Conservation (phyloP, 2,888 invertebrate species). For the Sinelater perroti region DNA sequence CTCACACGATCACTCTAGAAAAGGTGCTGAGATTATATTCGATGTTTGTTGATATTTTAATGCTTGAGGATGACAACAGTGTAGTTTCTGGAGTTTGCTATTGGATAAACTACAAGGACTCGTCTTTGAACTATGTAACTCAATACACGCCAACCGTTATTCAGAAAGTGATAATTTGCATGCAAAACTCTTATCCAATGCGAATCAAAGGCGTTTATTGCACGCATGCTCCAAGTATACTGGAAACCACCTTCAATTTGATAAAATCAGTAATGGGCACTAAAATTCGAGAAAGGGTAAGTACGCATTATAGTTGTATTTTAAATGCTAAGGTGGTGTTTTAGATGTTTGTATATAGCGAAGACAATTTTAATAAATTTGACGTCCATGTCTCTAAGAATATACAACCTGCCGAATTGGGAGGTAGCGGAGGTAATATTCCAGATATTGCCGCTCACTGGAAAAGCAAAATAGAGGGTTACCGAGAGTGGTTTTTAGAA, state of each 20-base stretch:
- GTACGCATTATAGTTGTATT: too few species aligned
- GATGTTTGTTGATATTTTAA: too few species aligned
- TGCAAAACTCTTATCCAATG: slow-evolving; percentile 68
- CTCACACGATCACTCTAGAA: neutral
- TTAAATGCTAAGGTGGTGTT: too few species aligned
- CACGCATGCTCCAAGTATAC: slow-evolving; percentile 54
- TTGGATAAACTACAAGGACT: slow-evolving; percentile 65
- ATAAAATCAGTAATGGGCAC: slow-evolving; percentile 69
- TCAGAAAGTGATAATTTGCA: slow-evolving; percentile 60
- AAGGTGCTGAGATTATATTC: slow-evolving; percentile 56
- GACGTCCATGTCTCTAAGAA: too few species aligned
- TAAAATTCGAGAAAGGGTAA: slow-evolving; percentile 69
- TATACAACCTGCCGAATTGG: too few species aligned
- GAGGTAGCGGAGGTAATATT: too few species aligned
- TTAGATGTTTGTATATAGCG: too few species aligned
- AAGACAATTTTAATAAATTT: too few species aligned
- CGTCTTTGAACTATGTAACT: slow-evolving; percentile 59
- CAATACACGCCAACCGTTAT: slow-evolving; percentile 65
- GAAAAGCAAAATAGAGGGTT: too few species aligned
- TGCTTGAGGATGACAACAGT: slow-evolving; percentile 69
- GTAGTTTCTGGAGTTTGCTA: slow-evolving; percentile 64
- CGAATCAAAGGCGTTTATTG: slow-evolving; percentile 65
- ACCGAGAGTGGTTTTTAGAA: slow-evolving; percentile 64
- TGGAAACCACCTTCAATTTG: slow-evolving; percentile 67
- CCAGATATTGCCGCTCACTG: too few species aligned